A percentile compares a stretch with the other conserved stretches of the same genome.
These are phyloP conservation scores for Calliopum simillimum DNA, from an alignment of 2,888 invertebrate species.

Conservation along the genomic window DNA sequence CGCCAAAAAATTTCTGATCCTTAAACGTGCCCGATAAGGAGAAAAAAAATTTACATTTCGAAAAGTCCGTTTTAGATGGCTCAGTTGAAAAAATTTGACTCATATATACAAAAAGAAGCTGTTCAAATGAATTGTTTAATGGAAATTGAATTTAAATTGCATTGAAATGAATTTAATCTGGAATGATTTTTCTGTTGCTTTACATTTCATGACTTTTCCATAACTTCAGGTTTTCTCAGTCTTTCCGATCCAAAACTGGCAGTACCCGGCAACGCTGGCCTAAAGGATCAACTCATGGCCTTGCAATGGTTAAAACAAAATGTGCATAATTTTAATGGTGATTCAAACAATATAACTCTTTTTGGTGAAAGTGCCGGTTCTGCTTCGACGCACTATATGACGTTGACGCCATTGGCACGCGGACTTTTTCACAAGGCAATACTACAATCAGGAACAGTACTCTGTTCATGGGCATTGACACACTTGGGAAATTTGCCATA, in stretches of 20 bases:
- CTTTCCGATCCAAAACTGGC: conserved; percentile 65
- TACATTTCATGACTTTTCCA: too few relatives aligned
- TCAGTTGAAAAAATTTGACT: too few relatives aligned
- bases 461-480: conserved; percentile 58
- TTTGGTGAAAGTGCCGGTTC: conserved; percentile 70
- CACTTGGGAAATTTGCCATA: conserved; percentile 50
- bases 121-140: too few relatives aligned
- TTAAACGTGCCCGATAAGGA: too few relatives aligned
- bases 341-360: conserved; percentile 68
- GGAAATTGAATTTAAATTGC: too few relatives aligned
- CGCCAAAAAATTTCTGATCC: too few relatives aligned
- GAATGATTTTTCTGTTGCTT: too few relatives aligned
- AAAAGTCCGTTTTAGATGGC: too few relatives aligned
- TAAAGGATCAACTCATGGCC: conserved; percentile 70
- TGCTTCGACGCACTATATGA: conserved; percentile 67
- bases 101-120: too few relatives aligned
- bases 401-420: conserved; percentile 66
- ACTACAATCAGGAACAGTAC: conserved; percentile 59
- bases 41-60: too few relatives aligned
- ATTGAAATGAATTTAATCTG: too few relatives aligned
- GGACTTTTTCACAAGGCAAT: conserved; percentile 64
- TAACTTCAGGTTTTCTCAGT: conserved; percentile 67
- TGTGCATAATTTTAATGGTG: conserved; percentile 67
- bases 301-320: conserved; percentile 69
- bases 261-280: conserved; percentile 69